Conservation (phyloP, 1,140 invertebrate genomes). For the Bombus fervidus region DNA sequence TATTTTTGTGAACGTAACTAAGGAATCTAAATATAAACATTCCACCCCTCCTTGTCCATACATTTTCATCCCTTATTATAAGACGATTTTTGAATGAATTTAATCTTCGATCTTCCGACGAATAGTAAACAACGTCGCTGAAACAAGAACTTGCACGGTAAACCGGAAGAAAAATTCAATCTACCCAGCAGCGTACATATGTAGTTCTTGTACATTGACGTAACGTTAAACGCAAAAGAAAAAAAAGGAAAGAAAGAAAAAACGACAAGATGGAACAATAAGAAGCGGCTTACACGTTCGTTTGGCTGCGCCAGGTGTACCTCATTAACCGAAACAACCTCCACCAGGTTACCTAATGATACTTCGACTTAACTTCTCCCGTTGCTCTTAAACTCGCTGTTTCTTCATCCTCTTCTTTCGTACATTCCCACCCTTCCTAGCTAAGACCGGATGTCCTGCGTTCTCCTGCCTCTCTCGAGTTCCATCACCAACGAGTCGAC, state of each 20-base stretch:
- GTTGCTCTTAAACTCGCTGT: neutral
- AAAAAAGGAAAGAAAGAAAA: neutral
- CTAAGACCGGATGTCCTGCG: neutral
- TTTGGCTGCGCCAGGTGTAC: conserved; percentile 19
- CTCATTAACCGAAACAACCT: conserved; percentile 42
- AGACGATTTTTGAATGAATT: neutral
- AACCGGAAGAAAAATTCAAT: conserved; percentile 1
- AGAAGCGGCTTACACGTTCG: neutral
- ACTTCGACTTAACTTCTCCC: conserved; percentile 31
- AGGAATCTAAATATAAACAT: neutral
- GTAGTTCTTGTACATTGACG: neutral
- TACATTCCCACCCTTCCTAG: neutral
- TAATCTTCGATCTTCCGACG: neutral
- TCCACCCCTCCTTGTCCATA: too few relatives aligned
- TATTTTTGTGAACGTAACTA: too few relatives aligned
- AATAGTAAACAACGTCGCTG: neutral
- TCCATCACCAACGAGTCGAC: neutral
- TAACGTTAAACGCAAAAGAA: neutral
- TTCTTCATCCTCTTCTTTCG: conserved; percentile 26
- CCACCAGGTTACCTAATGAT: conserved; percentile 29
- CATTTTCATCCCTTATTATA: neutral
- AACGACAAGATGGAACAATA: neutral
- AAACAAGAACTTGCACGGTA: neutral
- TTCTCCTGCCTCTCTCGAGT: neutral
- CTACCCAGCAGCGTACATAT: neutral